Evolutionary conservation across 2,797 vertebrate genomes (phyloP).

Genomic region (Nasua narica): DNA sequence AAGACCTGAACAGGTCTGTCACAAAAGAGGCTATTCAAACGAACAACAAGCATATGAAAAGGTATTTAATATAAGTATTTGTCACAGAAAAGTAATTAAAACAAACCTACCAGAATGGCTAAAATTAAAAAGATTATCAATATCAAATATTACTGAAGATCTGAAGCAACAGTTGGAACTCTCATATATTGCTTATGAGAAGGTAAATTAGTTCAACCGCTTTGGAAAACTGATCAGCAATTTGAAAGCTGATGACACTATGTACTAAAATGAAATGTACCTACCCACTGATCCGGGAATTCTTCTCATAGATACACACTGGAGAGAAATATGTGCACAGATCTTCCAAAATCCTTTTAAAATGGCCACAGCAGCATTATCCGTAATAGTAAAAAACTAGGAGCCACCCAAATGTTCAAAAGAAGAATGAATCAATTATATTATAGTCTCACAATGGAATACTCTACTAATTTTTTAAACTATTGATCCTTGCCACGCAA

Average conservation of each 20-base stretch:
- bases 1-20: not conserved
- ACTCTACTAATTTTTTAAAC: not conserved
- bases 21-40: not conserved
- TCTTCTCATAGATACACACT: not conserved
- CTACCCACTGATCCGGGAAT: not conserved
- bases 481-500: not conserved
- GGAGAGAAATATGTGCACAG: not conserved
- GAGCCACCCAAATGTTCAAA: not conserved
- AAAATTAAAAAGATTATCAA: not conserved
- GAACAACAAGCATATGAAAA: not conserved
- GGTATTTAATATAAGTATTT: not conserved
- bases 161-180: not conserved
- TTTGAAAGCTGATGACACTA: not conserved
- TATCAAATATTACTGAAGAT: not conserved
- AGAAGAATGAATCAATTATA: not conserved
- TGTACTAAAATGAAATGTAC: not conserved
- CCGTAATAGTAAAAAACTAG: not conserved
- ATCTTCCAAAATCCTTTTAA: not conserved
- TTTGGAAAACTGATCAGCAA: not conserved
- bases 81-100: conserved; percentile 9
- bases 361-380: not conserved
- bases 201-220: not conserved
- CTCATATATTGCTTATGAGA: not conserved
- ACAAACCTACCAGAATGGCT: not conserved
- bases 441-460: not conserved